These are phyloP conservation scores for Brevimyrus niger DNA, from an alignment of 2,113 vertebrate species.

Conservation along the genomic window DNA sequence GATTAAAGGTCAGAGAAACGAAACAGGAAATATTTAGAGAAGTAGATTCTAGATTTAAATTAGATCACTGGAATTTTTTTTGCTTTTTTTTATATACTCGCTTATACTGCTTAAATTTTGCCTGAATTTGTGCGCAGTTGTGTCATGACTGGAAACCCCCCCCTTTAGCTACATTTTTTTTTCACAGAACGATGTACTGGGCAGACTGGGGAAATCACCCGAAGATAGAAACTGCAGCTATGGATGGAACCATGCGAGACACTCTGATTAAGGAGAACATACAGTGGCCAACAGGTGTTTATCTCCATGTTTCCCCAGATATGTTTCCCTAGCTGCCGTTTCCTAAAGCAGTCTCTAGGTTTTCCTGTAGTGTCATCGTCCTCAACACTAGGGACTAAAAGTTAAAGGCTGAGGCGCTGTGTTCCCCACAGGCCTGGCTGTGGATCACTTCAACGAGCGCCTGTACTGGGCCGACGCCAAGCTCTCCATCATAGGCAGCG, in stretches of 20 bases:
- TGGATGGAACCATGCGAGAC: slow-evolving; percentile 89
- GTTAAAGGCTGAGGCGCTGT: not conserved
- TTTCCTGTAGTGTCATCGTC: not conserved
- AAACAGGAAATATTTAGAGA: not conserved
- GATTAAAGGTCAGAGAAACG: not conserved
- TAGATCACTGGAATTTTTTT: not conserved
- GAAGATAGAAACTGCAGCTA: slow-evolving; percentile 91
- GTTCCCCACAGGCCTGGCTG: slow-evolving; percentile 71
- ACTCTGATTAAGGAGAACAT: slow-evolving; percentile 90
- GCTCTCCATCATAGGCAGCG: slow-evolving; percentile 87
- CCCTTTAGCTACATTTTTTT: not conserved
- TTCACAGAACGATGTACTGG: slow-evolving; percentile 90
- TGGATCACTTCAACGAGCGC: slow-evolving; percentile 92
- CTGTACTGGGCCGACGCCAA: slow-evolving; percentile 95
- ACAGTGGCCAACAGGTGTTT: slow-evolving; percentile 88
- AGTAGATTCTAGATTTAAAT: not conserved
- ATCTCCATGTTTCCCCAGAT: not conserved
- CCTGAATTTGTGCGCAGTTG: not conserved
- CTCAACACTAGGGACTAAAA: not conserved
- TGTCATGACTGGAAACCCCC: not conserved
- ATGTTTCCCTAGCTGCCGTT: not conserved
- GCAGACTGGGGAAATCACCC: slow-evolving; percentile 97
- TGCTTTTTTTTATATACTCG: not conserved
- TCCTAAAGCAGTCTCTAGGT: not conserved
- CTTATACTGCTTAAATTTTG: not conserved